phyloP scores from a whole-genome alignment of 92 coral and sea anemone genomes.

The Palythoa heliodiscus region DNA sequence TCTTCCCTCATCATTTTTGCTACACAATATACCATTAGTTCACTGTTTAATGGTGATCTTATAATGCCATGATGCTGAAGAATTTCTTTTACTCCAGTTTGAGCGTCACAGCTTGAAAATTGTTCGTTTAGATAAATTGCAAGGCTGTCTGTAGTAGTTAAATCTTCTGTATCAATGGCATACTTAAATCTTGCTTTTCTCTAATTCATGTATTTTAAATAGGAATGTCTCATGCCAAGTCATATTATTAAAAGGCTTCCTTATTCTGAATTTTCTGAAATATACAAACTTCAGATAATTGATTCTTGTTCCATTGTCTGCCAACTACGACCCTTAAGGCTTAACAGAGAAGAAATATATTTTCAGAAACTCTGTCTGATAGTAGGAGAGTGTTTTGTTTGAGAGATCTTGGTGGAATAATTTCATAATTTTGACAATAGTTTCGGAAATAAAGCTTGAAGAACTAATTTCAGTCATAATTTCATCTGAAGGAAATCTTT shows the following conservation, averaged over 20 bases:
- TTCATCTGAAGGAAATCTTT: background rate
- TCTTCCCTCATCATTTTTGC: constrained; percentile 34
- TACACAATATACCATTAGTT: constrained; percentile 27
- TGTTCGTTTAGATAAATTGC: background rate
- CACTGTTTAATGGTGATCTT: constrained; percentile 43
- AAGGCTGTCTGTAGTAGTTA: background rate
- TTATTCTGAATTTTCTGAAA: background rate
- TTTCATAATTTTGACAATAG: background rate
- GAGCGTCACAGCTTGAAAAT: constrained; percentile 1
- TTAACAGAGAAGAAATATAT: background rate
- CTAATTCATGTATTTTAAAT: constrained; percentile 2
- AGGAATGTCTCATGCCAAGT: constrained; percentile 23
- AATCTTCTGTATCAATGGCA: constrained; percentile 1
- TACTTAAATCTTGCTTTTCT: constrained; percentile 12
- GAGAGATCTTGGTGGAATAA: background rate
- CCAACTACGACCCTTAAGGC: constrained; percentile 7
- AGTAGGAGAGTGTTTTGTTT: background rate
- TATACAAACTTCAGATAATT: constrained; percentile 20
- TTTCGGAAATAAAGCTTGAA: background rate
- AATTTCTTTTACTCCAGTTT: constrained; percentile 18
- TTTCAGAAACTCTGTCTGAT: constrained; percentile 14
- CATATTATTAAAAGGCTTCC: constrained; percentile 9
- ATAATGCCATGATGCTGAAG: constrained; percentile 20
- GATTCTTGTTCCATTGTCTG: background rate
- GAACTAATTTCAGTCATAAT: constrained; percentile 15